phyloP scores from a whole-genome alignment of 2,113 vertebrate species.

The Furnarius figulus region DNA sequence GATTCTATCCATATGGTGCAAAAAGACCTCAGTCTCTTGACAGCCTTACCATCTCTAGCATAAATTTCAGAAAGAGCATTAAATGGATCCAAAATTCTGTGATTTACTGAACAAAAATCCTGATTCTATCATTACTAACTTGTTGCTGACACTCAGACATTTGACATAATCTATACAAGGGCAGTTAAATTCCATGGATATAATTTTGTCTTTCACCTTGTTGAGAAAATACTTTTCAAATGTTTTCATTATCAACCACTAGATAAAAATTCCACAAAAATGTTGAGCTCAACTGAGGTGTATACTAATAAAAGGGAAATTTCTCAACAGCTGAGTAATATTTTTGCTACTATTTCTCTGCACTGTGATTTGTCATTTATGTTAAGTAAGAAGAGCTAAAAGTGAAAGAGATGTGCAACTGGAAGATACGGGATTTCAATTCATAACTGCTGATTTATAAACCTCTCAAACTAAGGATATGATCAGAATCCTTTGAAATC shows the following conservation, averaged over 20 bases:
- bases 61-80: neutral
- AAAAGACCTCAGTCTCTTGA: neutral
- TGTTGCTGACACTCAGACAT: rapidly evolving
- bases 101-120: neutral
- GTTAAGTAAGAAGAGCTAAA: neutral
- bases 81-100: neutral
- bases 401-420: neutral
- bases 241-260: neutral
- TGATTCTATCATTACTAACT: neutral
- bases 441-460: neutral
- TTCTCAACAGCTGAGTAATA: neutral
- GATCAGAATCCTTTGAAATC: neutral
- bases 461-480: neutral
- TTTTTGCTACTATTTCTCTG: neutral
- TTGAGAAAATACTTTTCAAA: neutral
- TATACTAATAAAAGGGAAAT: neutral
- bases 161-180: neutral
- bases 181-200: neutral
- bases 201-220: neutral
- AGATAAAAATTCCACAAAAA: neutral
- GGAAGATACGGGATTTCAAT: neutral
- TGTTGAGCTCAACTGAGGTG: neutral
- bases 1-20: neutral
- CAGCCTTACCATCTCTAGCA: neutral
- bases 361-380: neutral